Evolutionary conservation across 2,113 vertebrate genomes (phyloP).

Genomic region (Progne subis): DNA sequence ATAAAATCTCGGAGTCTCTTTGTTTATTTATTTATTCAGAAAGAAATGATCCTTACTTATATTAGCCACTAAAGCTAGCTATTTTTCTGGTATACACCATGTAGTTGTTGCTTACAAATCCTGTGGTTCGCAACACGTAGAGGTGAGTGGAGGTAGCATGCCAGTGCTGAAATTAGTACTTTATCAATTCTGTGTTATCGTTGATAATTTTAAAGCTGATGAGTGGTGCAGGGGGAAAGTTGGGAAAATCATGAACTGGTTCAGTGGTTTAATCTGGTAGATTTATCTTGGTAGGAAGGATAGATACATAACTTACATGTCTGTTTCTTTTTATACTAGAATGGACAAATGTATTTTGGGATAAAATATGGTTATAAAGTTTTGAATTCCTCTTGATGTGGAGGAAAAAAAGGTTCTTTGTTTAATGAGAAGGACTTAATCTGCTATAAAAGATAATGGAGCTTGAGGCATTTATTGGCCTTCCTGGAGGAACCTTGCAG

Average conservation of each 20-base stretch:
- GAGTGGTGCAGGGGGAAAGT: accelerated
- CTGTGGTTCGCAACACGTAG: accelerated
- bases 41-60: not conserved
- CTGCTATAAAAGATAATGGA: not conserved
- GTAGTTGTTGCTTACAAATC: not conserved
- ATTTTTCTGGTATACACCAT: not conserved
- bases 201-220: not conserved
- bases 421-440: not conserved
- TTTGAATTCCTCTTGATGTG: not conserved
- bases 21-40: not conserved
- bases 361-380: not conserved
- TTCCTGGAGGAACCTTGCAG: not conserved
- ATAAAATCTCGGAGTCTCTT: not conserved
- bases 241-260: not conserved
- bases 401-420: not conserved
- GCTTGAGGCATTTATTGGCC: not conserved
- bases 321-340: not conserved
- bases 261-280: not conserved
- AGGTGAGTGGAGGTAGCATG: not conserved
- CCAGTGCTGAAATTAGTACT: not conserved
- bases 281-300: not conserved
- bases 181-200: not conserved
- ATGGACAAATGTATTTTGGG: not conserved
- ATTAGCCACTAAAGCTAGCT: not conserved
- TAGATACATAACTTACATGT: not conserved